phyloP scores from a whole-genome alignment of 2,888 invertebrate genomes.

The Himalopsyche tibetana region DNA sequence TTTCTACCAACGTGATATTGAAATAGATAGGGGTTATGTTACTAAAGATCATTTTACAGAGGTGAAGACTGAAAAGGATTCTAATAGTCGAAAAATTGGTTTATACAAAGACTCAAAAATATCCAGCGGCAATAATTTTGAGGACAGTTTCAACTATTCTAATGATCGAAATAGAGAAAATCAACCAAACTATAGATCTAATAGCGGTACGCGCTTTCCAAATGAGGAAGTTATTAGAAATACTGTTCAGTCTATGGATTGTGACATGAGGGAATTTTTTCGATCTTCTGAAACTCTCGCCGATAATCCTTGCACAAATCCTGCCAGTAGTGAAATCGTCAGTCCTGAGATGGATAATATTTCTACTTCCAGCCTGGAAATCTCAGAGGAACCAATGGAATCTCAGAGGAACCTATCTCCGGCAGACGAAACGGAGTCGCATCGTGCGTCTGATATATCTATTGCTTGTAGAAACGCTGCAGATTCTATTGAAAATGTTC shows the following conservation, averaged over 20 bases:
- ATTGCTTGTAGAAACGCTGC: background rate
- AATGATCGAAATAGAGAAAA: background rate
- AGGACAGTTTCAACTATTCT: background rate
- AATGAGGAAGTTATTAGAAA: background rate
- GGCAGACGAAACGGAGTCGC: background rate
- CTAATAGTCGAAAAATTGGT: background rate
- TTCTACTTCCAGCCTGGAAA: background rate
- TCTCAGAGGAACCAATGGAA: background rate
- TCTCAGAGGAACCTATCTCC: background rate
- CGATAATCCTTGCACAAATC: background rate
- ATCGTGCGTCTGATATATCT: background rate
- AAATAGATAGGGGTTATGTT: background rate
- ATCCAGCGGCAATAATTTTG: background rate
- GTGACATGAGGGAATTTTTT: background rate
- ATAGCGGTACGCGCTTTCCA: background rate
- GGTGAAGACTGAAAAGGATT: background rate
- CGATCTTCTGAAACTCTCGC: background rate
- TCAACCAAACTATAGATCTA: background rate
- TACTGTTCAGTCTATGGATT: background rate
- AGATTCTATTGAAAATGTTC: background rate
- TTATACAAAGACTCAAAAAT: background rate
- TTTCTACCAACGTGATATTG: background rate
- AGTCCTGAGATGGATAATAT: conserved; percentile 14
- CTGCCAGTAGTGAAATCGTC: background rate
- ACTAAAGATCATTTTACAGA: background rate